Evolutionary conservation across 2,888 invertebrate species (phyloP), one percentile per base, ranked within the genome.

Genomic region (Acanthopleura granulata): DNA sequence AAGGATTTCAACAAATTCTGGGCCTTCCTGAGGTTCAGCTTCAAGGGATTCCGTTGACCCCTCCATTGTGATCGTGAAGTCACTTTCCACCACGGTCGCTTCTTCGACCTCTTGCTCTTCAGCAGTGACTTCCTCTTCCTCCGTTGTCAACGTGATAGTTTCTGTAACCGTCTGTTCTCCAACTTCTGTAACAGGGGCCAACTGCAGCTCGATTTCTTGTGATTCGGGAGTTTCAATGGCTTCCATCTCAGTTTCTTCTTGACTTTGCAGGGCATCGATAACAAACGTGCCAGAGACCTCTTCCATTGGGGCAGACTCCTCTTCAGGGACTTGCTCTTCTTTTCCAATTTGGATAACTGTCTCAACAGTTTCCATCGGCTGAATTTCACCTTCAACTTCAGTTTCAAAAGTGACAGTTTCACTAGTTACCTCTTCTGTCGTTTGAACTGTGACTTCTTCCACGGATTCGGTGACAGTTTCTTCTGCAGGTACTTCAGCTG

Each of bases 1-100:
- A 12, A 89, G 80, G 73, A 84, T 78, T 75, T 87, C 87, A n/a
- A 85, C 79, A 81, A 89, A 88, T 74, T 87, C 86, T 49, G 89
- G 88, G 51, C 87, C 83, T 69, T 85, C 78, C 78, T 86, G 84
- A 66, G 84, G 84, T 29, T 82, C 82, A 57, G 80, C 80, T 73
- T 85, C 84, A 49, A 75, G 76, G 14, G 80, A 77, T 29, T 81
- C 80, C 40, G 83, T 15, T n/a, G 18, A 18, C 1, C 40, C 40
- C 18, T 49, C 40, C 18, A 49, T 49, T n/a, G 69, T 66, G 50
- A 71, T 71, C 9, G 72, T 72, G 57, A 50, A 72, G 9, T 72
- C 27, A 4, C 15, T 15, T 25, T 27, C 49, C 3, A 74, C 72
- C 1, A 15, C 49, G 49, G 66, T 22, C 3, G n/a, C 4, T 4